Conservation (phyloP, 1,140 invertebrate genomes). For the Ceratina australensis region DNA sequence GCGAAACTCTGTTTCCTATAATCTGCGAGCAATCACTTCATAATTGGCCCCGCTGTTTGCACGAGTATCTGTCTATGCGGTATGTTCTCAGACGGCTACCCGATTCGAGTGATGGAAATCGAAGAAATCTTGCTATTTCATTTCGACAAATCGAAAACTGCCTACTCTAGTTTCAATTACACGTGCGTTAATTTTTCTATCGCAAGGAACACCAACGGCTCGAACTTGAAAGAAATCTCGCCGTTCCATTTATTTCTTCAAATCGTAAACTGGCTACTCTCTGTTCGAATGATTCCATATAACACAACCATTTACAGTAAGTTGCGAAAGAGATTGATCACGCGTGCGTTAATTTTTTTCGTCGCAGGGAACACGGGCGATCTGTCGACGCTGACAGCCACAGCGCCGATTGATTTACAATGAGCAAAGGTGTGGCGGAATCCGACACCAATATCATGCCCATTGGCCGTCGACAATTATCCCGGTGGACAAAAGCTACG, state of each 20-base stretch:
- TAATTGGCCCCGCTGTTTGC: constrained; percentile 61
- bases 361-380: background rate
- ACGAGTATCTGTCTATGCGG: constrained; percentile 24
- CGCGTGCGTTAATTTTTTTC: no score
- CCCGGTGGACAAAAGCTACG: constrained; percentile 66
- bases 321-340: no score
- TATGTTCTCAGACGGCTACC: constrained; percentile 57
- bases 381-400: constrained; percentile 2
- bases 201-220: no score
- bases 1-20: constrained; percentile 71
- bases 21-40: constrained; percentile 71
- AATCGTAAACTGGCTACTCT: no score
- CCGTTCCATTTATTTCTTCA: no score
- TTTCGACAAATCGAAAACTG: no score
- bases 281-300: no score
- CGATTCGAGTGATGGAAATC: constrained; percentile 57
- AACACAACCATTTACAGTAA: no score
- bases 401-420: constrained; percentile 69
- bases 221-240: no score
- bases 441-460: constrained; percentile 70
- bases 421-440: constrained; percentile 67
- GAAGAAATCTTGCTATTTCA: no score
- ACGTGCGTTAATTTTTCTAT: no score
- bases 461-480: constrained; percentile 68
- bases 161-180: no score